Evolutionary conservation across 1,140 invertebrate species (phyloP).

Genomic region (Papilio polyxenes): DNA sequence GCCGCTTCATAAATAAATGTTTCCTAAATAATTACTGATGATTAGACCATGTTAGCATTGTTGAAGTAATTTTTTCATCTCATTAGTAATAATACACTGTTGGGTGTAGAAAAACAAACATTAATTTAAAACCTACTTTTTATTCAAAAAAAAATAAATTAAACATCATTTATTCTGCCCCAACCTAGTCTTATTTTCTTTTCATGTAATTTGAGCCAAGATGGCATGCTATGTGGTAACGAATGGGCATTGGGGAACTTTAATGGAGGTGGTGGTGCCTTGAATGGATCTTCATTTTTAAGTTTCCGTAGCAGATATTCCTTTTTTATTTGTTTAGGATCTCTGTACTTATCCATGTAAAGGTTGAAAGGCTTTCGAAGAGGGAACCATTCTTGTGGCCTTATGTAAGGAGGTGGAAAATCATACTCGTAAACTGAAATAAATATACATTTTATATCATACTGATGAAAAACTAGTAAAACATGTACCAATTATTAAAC

Average conservation of each 20-base stretch:
- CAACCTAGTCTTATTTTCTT: conserved; percentile 84
- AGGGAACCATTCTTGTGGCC: conserved; percentile 91
- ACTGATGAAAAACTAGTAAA: background rate
- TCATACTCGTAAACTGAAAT: conserved; percentile 93
- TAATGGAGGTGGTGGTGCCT: conserved; percentile 83
- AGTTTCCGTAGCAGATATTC: conserved; percentile 92
- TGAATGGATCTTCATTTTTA: conserved; percentile 91
- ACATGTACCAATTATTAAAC: too few species aligned
- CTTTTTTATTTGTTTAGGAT: conserved; percentile 91
- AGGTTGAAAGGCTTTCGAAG: conserved; percentile 90
- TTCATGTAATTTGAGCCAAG: conserved; percentile 88
- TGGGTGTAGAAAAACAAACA: background rate
- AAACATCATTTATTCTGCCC: conserved; percentile 87
- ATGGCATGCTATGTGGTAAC: conserved; percentile 83
- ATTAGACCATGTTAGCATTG: too few species aligned
- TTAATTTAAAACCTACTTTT: background rate
- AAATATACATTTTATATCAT: conserved; percentile 50
- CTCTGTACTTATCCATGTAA: conserved; percentile 95
- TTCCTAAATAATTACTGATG: too few species aligned
- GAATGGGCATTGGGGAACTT: conserved; percentile 89
- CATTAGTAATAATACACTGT: too few species aligned
- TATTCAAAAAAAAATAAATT: conserved; percentile 40
- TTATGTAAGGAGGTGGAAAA: conserved; percentile 88
- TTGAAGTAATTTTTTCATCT: too few species aligned
- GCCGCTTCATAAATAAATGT: too few species aligned